Base-by-base conservation (phyloP, 2,113 vertebrate species). In the Myotis brandtii region DNA sequence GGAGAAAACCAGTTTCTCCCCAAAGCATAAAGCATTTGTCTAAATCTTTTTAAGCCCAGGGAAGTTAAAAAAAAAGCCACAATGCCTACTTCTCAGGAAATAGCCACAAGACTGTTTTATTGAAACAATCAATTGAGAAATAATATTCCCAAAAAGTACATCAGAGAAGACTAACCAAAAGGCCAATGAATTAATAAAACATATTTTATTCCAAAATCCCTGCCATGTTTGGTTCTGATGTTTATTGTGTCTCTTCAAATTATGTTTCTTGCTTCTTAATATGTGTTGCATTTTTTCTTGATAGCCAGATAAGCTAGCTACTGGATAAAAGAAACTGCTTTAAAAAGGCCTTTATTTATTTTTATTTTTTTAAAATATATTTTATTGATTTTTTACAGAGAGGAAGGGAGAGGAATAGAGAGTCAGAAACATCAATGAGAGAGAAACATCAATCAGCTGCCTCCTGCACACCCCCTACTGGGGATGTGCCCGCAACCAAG, bases 81-180 rank as follows among this genome's bases (percentile, higher is more conserved):
- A 43, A 72, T 73, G 30, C 30, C 43, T 62, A 52, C 7, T 20
- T 92, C 16, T 37, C 50, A 79, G 23, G 27, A 93, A 92, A 73
- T 16, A 91, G 73, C 8, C 54, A 73, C 37, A 62, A 56, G 25
- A 83, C 5, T 6, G 23, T 75, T 16, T 80, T 66, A 69, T 21
- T 92, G 43, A 46, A 90, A 93, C 14, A 83, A 79, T 34, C 92
- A 93, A 88, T 18, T 85, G 30, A 52, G 7, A 56, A n/a, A 81
- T 48, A 93, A 77, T n/a, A 54, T 32, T 37, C 50, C 30, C 5
- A 27, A 89, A 82, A 77, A 66, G 14, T 56, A 56, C 66, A 25
- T 79, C 14, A 75, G 7, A 91, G 30, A 86, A 73, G 5, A 64
- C 37, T 23, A 14, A 80, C 16, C 43, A 84, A 72, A 54, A 10